Evolutionary conservation across 2,797 vertebrate species (phyloP), one percentile per base, ranked within the genome.

Genomic region (Simalia tracyae): DNA sequence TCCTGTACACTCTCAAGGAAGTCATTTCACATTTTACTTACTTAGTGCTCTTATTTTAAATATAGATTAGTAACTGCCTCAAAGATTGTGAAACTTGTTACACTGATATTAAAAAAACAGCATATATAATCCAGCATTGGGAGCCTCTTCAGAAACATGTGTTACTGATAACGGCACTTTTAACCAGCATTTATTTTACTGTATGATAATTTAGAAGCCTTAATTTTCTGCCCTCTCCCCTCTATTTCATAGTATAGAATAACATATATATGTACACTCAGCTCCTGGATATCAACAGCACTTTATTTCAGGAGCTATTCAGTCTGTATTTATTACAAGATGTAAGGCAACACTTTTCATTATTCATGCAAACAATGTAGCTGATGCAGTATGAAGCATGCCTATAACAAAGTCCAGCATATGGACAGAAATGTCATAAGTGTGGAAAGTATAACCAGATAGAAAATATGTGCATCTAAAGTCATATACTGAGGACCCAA

Each of bases 31-130:
- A 9, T 4, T 14, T 12, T 9, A 31, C 81, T 92, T 91, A 89
- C 28, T 95, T 87, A 89, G 86, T 86, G 72, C 90, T 59, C 91
- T 92, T 85, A 88, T 84, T 54, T 93, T 46, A 90, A 92, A 92
- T 94, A 93, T 63, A 0, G 89, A 91, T 92, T 93, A 93, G 90
- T 91, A 93, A 84, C 50, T 86, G 42, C 9, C 42, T 89, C 28
- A 19, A 46, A 14, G 81, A n/a, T 90, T 94, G 64, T 92, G 59
- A 86, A 57, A 61, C 68, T 91, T 4, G 0, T 86, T 92, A 92
- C 91, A 91, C 26, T 92, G 72, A 56, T 95, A 50, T 92, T 91
- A 31, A 90, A 72, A 36, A 66, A 81, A 46, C n/a, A 94, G 12
- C 17, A 36, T 81, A 81, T 54, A 87, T 64, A 95, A 92, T 91